Base-by-base conservation (phyloP, 2,113 vertebrate species). In the Nyctereutes procyonoides region DNA sequence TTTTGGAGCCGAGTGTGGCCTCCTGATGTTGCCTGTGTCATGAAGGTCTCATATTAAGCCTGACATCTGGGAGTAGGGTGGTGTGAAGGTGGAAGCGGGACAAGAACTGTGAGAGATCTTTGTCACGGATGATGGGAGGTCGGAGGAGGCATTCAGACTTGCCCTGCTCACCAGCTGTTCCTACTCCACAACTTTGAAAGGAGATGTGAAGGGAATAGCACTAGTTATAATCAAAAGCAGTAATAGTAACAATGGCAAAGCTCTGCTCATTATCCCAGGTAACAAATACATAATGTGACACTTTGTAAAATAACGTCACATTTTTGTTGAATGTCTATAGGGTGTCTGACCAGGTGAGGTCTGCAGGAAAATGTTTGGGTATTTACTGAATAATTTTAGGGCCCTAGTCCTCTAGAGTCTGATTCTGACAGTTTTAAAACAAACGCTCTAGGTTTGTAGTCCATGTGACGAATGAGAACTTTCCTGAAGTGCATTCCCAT, bases 361-460 rank as follows among this genome's bases (percentile, higher is more conserved):
- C 32, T 94, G 3, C 28, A 43, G 16, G 56, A 43, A 92, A 94
- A 67, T 60, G 5, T 56, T 79, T 60, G 8, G 8, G 51, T 81
- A 67, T 38, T 87, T 95, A 86, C 65, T 83, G 58, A 93, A 83
- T 92, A 76, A 38, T 88, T 84, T 96, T 62, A 83, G 62, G 24
- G 17, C 63, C 32, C 22, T 88, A 60, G 3, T 48, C 53, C 30
- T 87, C 32, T 73, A 55, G 35, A 77, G 1, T 65, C 35, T 94
- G 81, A 60, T 73, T 93, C 77, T 82, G 16, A 71, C 4, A 86
- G 30, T 73, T 80, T 79, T 56, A 17, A 38, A 67, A 60, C 28
- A 51, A 65, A 74, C 58, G 17, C 30, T 51, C 89, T 58, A 85
- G 69, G 22, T 94, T 38, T 62, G 60, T 60, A 82, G 43, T n/a